phyloP scores from a whole-genome alignment of 2,113 vertebrate genomes.

The Riparia riparia region DNA sequence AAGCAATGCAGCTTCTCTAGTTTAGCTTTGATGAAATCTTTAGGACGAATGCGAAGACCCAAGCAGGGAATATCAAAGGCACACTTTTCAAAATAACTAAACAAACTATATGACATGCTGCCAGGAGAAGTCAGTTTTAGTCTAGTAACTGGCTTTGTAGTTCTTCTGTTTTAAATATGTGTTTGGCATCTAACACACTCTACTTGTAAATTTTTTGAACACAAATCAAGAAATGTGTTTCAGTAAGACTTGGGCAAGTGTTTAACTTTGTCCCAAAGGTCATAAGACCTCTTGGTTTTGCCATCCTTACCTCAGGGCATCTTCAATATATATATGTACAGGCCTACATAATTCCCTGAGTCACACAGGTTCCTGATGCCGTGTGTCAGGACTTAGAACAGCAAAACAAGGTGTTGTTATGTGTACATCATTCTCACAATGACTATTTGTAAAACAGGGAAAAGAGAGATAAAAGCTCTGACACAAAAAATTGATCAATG shows the following conservation, averaged over 20 bases:
- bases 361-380: accelerated
- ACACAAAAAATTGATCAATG: not conserved
- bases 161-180: not conserved
- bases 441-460: not conserved
- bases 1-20: not conserved
- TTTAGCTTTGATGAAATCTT: not conserved
- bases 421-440: not conserved
- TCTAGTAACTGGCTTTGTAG: not conserved
- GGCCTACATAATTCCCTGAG: not conserved
- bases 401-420: not conserved
- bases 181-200: not conserved
- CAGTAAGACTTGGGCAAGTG: not conserved
- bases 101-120: not conserved
- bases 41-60: not conserved
- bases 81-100: not conserved
- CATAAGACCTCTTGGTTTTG: not conserved
- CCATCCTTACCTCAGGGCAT: not conserved
- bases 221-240: not conserved
- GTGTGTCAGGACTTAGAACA: not conserved
- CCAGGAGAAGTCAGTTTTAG: not conserved
- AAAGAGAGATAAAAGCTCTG: not conserved
- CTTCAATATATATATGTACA: not conserved
- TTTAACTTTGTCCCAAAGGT: not conserved
- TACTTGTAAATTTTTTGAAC: not conserved
- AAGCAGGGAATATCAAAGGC: not conserved